phyloP scores from a whole-genome alignment of 2,797 vertebrate genomes.

The Mallotus villosus region DNA sequence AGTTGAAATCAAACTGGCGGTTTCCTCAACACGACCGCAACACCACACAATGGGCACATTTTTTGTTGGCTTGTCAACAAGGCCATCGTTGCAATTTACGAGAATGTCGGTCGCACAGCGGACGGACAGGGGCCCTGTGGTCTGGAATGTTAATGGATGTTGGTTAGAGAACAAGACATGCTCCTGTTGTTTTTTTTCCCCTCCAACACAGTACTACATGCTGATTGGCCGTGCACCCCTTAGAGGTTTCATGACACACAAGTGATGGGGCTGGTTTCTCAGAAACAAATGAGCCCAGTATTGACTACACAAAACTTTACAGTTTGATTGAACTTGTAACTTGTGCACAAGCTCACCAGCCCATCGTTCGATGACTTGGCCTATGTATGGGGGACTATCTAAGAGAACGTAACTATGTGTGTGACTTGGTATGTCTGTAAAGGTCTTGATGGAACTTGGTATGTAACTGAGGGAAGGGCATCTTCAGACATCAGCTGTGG shows the following conservation, averaged over 20 bases:
- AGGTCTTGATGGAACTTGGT: too few relatives aligned
- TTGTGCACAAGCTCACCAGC: too few relatives aligned
- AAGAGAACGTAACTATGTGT: too few relatives aligned
- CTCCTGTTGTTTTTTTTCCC: slow-evolving; percentile 22
- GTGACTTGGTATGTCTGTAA: too few relatives aligned
- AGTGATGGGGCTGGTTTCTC: neutral
- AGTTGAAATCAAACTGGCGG: slow-evolving; percentile 47
- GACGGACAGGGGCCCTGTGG: slow-evolving; percentile 25
- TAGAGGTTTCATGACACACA: too few relatives aligned
- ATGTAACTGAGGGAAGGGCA: too few relatives aligned
- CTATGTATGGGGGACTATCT: too few relatives aligned
- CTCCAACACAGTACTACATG: neutral
- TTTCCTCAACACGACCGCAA: slow-evolving; percentile 38
- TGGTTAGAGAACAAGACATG: slow-evolving; percentile 39
- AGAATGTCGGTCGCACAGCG: slow-evolving; percentile 51
- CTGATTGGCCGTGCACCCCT: neutral
- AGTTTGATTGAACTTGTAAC: too few relatives aligned
- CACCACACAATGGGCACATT: slow-evolving; percentile 65
- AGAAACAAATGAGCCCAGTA: neutral
- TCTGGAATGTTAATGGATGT: slow-evolving; percentile 68
- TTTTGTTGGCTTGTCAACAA: slow-evolving; percentile 56
- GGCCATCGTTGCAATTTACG: slow-evolving; percentile 60
- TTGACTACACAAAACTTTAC: too few relatives aligned
- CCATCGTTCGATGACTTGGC: too few relatives aligned
- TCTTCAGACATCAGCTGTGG: too few relatives aligned